phyloP scores from a whole-genome alignment of 2,888 invertebrate species.

The Drosophila setosimentum region DNA sequence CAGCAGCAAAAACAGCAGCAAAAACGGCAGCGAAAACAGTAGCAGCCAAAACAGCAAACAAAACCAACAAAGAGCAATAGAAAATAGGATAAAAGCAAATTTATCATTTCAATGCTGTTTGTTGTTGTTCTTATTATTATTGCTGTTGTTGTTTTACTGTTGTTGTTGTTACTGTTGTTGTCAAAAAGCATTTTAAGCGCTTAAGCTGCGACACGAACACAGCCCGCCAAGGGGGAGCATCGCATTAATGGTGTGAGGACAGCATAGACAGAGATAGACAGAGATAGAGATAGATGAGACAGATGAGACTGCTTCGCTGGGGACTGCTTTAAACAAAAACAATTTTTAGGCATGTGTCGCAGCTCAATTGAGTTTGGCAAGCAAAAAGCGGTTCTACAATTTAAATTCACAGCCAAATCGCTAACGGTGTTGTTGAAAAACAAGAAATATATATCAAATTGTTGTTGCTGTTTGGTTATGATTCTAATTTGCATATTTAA shows the following conservation, averaged over 20 bases:
- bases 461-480: not conserved
- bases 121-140: conserved; percentile 24
- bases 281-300: not conserved
- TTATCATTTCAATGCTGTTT: conserved; percentile 63
- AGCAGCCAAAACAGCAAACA: conserved; percentile 21
- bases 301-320: conserved; percentile 8
- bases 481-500: not conserved
- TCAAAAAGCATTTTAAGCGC: conserved; percentile 80
- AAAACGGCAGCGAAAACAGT: conserved; percentile 23
- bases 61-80: conserved; percentile 28
- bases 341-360: conserved; percentile 23
- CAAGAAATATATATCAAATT: too few species aligned
- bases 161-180: conserved; percentile 47
- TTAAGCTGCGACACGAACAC: conserved; percentile 76
- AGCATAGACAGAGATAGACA: not conserved
- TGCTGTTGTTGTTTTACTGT: conserved; percentile 51
- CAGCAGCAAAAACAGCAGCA: conserved; percentile 26
- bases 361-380: conserved; percentile 20
- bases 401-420: conserved; percentile 4
- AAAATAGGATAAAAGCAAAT: conserved; percentile 60
- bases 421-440: not conserved
- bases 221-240: conserved; percentile 9
- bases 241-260: not conserved
- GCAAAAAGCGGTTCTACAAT: conserved; percentile 7
- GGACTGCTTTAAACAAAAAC: conserved; percentile 29